Conservation (phyloP, 2,888 invertebrate species). For the Brachyptera risi region DNA sequence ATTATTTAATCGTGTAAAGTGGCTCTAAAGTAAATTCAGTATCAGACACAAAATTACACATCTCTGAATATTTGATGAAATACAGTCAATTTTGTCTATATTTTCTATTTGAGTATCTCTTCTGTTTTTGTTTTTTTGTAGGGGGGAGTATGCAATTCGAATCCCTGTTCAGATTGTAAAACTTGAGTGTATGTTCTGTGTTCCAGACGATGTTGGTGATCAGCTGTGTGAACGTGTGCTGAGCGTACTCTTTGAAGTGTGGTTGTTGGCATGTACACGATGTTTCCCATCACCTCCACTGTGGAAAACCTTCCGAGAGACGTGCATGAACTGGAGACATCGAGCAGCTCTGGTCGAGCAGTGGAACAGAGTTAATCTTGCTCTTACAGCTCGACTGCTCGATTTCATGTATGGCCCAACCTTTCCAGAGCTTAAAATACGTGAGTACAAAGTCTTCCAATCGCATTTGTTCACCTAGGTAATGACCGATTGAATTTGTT, state of each 20-base stretch:
- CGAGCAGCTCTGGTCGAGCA: constrained; percentile 88
- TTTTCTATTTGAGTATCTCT: too few species aligned
- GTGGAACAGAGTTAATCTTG: constrained; percentile 90
- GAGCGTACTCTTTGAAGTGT: constrained; percentile 88
- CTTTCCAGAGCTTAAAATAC: constrained; percentile 75
- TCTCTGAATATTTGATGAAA: too few species aligned
- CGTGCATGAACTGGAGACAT: constrained; percentile 92
- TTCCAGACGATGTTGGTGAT: constrained; percentile 83
- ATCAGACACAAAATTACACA: too few species aligned
- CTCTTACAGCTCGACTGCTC: constrained; percentile 78
- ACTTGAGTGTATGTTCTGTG: too few species aligned
- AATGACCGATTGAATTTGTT: too few species aligned
- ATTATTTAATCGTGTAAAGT: background rate
- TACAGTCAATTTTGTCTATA: too few species aligned
- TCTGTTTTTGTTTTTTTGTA: too few species aligned
- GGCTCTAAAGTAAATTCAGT: background rate
- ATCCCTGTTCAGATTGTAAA: too few species aligned
- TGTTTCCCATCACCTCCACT: constrained; percentile 93
- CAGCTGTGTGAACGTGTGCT: constrained; percentile 91
- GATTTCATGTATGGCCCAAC: constrained; percentile 84
- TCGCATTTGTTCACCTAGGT: too few species aligned
- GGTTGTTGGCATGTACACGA: constrained; percentile 68
- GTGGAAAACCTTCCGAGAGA: constrained; percentile 92
- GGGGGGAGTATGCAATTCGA: too few species aligned
- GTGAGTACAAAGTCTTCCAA: too few species aligned